Evolutionary conservation across 1,140 invertebrate genomes (phyloP), one percentile per base, ranked within the genome.

Genomic region (Papilio xuthus): DNA sequence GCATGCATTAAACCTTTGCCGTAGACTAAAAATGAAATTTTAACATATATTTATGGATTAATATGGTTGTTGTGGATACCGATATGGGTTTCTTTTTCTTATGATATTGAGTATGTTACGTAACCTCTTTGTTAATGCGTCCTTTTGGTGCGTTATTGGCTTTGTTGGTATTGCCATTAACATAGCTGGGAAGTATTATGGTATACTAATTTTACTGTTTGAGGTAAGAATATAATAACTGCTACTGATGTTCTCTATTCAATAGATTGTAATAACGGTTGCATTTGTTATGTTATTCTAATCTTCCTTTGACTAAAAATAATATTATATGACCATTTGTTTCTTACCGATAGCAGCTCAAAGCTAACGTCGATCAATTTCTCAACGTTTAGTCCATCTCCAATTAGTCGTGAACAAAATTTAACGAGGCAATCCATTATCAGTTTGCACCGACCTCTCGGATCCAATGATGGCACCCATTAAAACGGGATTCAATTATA

Each of bases 391-490:
- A 73, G 74, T 76, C 74, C 28, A 76, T 76, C 74, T 32, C 50
- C 74, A 76, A 60, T 76, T 76, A 76, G 74, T 60, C 74, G 74
- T 63, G 28, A 76, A 76, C 74, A 76, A 76, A 76, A 76, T 76
- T 76, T 76, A 76, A 76, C 74, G 74, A 76, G 74, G 74, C 74
- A 76, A 76, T 76, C 53, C 74, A 32, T 76, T 76, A 76, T 76
- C 74, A 76, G 74, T 56, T 41, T 60, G 74, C 53, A 41, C 41
- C 73, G 73, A 75, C 73, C 73, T 56, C 74, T 56, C 74, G 74
- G 74, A 63, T 76, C 74, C 50, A 37, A 37, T 76, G 74, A 76
- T 76, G 74, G 71, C 71, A 8, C 18, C 74, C 74, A 76, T 76
- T 76, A 76, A 76, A 76, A 76, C 28, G 41, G 74, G 53, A 76